These are phyloP conservation scores for Neoascia interrupta DNA, from an alignment of 2,888 invertebrate species.

Conservation along the genomic window DNA sequence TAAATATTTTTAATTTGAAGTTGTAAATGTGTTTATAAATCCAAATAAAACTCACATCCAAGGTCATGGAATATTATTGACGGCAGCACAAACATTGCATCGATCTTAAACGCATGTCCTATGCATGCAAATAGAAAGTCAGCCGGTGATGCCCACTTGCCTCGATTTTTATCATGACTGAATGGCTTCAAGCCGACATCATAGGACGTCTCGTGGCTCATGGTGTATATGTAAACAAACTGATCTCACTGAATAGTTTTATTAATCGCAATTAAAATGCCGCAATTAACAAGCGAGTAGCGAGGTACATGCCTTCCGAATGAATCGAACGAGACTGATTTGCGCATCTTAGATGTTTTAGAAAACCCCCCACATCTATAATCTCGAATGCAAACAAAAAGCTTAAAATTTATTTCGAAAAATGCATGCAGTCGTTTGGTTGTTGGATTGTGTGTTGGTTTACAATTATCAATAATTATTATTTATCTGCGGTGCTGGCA, in stretches of 20 bases:
- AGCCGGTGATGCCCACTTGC: slow-evolving; percentile 86
- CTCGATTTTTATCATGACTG: slow-evolving; percentile 79
- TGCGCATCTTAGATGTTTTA: neutral
- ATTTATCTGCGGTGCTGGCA: too few relatives aligned
- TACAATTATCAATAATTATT: too few relatives aligned
- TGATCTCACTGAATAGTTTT: too few relatives aligned
- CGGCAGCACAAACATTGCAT: slow-evolving; percentile 88
- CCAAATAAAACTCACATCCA: slow-evolving; percentile 75
- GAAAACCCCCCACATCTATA: too few relatives aligned
- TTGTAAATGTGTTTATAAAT: too few relatives aligned
- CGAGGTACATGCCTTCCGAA: slow-evolving; percentile 1
- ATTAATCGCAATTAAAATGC: too few relatives aligned
- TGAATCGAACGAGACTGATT: neutral
- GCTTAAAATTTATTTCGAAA: neutral
- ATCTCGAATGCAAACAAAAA: too few relatives aligned
- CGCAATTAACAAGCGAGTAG: neutral
- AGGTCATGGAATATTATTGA: slow-evolving; percentile 72
- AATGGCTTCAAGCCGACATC: slow-evolving; percentile 76
- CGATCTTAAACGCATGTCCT: slow-evolving; percentile 90
- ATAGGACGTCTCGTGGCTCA: slow-evolving; percentile 72
- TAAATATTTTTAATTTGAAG: too few relatives aligned
- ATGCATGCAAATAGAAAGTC: slow-evolving; percentile 90
- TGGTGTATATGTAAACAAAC: neutral
- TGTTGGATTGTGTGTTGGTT: too few relatives aligned
- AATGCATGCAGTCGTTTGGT: too few relatives aligned